Conservation (phyloP, 37 sponge, comb jelly and placozoan species). For the Agelas oroides region DNA sequence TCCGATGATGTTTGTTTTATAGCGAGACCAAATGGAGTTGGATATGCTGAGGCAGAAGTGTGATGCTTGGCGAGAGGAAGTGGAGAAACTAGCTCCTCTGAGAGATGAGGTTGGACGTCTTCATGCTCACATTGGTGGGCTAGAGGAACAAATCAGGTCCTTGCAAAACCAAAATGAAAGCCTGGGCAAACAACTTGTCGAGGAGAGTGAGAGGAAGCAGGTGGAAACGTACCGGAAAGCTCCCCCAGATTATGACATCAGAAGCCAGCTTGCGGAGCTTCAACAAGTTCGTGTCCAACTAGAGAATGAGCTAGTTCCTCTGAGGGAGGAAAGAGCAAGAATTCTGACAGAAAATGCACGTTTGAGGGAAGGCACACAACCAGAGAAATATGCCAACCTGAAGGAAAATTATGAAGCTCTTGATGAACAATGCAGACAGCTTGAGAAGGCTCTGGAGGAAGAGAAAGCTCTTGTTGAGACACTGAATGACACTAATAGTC, state of each 20-base stretch:
- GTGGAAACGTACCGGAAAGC: background rate
- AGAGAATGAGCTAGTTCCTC: slow-evolving; percentile 43
- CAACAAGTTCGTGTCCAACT: slow-evolving; percentile 45
- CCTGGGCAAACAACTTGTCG: background rate
- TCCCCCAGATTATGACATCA: slow-evolving; percentile 20
- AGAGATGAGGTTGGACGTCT: slow-evolving; percentile 11
- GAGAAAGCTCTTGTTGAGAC: background rate
- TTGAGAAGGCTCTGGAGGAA: background rate
- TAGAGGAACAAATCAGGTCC: background rate
- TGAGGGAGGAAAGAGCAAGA: slow-evolving; percentile 45
- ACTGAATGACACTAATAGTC: slow-evolving; percentile 14
- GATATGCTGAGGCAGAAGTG: slow-evolving; percentile 54
- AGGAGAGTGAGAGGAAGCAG: background rate
- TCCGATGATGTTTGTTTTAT: no score
- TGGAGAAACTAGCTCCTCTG: slow-evolving; percentile 31
- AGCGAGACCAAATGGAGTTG: slow-evolving; percentile 37
- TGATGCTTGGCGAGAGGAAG: slow-evolving; percentile 45
- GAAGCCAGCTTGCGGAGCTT: slow-evolving; percentile 16
- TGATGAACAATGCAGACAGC: background rate
- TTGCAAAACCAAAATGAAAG: background rate
- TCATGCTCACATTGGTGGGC: background rate
- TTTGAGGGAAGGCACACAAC: slow-evolving; percentile 34
- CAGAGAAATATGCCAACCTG: slow-evolving; percentile 46
- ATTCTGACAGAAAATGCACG: slow-evolving; percentile 37
- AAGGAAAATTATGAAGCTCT: slow-evolving; percentile 17